Conservation (phyloP, 2,888 invertebrate species). For the Morpho deidamia region DNA sequence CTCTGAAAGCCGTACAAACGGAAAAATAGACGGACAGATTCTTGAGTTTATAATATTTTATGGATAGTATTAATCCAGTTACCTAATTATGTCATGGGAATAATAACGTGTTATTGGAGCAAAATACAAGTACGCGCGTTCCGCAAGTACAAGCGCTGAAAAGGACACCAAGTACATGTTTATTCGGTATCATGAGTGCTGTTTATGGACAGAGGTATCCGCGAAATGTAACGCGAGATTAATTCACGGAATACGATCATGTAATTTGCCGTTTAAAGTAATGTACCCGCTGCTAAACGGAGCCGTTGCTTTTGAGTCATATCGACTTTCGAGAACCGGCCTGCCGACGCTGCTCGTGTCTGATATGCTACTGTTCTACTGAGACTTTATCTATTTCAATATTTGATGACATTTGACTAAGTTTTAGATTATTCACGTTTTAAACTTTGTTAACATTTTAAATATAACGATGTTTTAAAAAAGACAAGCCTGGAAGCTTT, state of each 20-base stretch:
- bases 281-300: not conserved
- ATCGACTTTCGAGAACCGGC: not conserved
- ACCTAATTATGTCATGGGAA: not conserved
- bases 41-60: too few species aligned
- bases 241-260: not conserved
- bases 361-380: not conserved
- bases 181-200: not conserved
- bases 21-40: too few species aligned
- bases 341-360: not conserved
- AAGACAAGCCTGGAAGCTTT: too few species aligned
- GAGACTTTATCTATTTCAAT: too few species aligned
- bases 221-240: not conserved
- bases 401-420: too few species aligned
- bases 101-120: too few species aligned
- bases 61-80: too few species aligned
- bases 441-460: too few species aligned
- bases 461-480: too few species aligned
- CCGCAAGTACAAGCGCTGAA: not conserved
- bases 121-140: too few species aligned
- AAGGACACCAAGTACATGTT: slow-evolving; percentile 2
- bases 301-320: not conserved
- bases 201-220: not conserved
- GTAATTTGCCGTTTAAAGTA: not conserved
- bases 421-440: too few species aligned
- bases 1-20: too few species aligned